Conservation (phyloP, 2,113 vertebrate genomes). For the Gila orcuttii region DNA sequence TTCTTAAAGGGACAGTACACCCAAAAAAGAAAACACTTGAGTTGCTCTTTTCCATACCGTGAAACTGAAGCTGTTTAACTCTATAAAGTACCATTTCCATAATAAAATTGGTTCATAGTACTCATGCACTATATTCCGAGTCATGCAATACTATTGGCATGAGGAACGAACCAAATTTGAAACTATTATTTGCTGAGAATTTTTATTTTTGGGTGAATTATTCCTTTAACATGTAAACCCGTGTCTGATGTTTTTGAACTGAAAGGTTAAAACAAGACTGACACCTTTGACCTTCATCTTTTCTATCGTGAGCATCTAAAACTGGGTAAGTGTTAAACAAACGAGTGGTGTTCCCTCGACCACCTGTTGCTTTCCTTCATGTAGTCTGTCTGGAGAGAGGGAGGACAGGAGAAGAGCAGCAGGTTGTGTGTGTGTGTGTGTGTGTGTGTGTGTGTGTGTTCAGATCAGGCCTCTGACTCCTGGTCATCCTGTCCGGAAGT, state of each 20-base stretch:
- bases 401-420: conserved; percentile 12
- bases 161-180: neutral
- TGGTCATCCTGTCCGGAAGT: conserved; percentile 78
- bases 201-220: neutral
- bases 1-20: conserved; percentile 16
- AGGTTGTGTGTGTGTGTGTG: neutral
- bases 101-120: neutral
- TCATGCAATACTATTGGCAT: neutral
- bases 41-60: neutral
- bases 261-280: no score
- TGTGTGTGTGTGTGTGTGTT: neutral
- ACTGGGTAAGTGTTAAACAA: neutral
- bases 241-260: neutral
- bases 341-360: neutral
- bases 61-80: neutral
- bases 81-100: neutral
- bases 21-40: neutral
- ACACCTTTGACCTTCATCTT: neutral
- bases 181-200: neutral
- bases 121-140: neutral
- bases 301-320: neutral
- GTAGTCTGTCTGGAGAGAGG: neutral
- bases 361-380: neutral
- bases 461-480: conserved; percentile 89
- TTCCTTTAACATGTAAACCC: neutral